Percentiles rank a stretch among this genome's conserved stretches.
Conservation (phyloP, 2,888 invertebrate species). For the Heteropelma amictum region DNA sequence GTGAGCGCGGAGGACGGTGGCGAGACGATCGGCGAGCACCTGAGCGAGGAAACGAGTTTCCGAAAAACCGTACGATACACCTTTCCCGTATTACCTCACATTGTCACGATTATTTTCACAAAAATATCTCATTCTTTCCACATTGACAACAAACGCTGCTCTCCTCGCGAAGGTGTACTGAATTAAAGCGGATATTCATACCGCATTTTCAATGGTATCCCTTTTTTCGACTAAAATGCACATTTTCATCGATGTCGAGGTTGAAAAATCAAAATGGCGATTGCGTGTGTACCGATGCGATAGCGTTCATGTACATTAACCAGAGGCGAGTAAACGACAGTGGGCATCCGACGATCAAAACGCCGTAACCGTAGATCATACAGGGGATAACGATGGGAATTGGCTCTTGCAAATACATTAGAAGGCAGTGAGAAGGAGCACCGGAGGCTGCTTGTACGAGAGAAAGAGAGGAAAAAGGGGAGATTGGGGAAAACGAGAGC, state of each 20-base stretch:
- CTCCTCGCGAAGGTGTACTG: no score
- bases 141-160: no score
- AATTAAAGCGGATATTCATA: no score
- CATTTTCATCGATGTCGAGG: no score
- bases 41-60: constrained; percentile 47
- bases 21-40: constrained; percentile 31
- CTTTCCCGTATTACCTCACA: constrained; percentile 22
- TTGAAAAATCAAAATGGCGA: not conserved
- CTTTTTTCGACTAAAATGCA: no score
- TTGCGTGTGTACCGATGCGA: not conserved
- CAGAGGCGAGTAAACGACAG: constrained; percentile 66
- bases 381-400: constrained; percentile 75
- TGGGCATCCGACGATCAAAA: constrained; percentile 74
- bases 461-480: constrained; percentile 24
- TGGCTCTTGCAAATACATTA: constrained; percentile 77
- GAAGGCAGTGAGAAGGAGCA: constrained; percentile 62
- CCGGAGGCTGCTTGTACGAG: constrained; percentile 34
- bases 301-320: constrained; percentile 46
- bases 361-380: constrained; percentile 75
- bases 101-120: constrained; percentile 26
- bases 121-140: constrained; percentile 34
- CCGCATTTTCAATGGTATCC: no score
- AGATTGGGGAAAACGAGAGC: constrained; percentile 38
- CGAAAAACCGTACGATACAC: constrained; percentile 33
- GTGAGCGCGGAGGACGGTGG: constrained; percentile 17